Evolutionary conservation across 2,888 invertebrate genomes (phyloP), one percentile per base, ranked within the genome.

Genomic region (Xanthorhoe designata): DNA sequence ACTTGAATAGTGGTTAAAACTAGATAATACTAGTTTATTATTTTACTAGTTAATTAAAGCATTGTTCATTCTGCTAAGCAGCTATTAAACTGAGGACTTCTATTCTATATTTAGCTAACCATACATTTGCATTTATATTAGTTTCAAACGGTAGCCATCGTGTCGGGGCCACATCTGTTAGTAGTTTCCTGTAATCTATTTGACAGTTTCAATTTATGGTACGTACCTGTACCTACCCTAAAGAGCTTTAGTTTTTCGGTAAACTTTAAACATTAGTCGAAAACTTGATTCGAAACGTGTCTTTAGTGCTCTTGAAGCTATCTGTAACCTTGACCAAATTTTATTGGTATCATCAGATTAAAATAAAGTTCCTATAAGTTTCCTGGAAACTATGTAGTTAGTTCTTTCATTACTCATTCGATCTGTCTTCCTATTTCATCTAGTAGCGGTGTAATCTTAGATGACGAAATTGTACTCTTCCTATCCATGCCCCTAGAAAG

Each of bases 121-220:
- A 13, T 35, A 50, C 18, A 51, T 55, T 55, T 50, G 38, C 29
- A 63, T 51, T n/a, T 52, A 56, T 42, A 42, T 56, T 45, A 45
- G 45, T 51, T 24, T 38, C 15, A 19, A 42, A 56, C 50, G 24
- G 51, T 57, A 50, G n/a, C 56, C 56, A 50, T 45, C 29, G 24
- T 63, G 56, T 57, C 58, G 29, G 57, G 52, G 63, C 47, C 63
- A 58, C 52, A 63, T 63, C 47, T 52, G 63, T 57, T 63, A 57
- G 15, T 18, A 57, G 19, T 57, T 57, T 63, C 63, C 57, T 63
- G 47, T 57, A 53, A 63, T 52, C n/a, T 50, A 42, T 63, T 56
- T 51, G 52, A 18, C 53, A 47, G 61, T 49, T 61, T 57, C 32
- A 57, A 53, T 63, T 32, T 32, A 57, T 7, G 50, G 45, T 6